A percentile compares a stretch with the other conserved stretches of the same genome.
Evolutionary conservation across 35 echinoderm and acorn worm genomes (phyloP).

Genomic region (Apostichopus californicus): DNA sequence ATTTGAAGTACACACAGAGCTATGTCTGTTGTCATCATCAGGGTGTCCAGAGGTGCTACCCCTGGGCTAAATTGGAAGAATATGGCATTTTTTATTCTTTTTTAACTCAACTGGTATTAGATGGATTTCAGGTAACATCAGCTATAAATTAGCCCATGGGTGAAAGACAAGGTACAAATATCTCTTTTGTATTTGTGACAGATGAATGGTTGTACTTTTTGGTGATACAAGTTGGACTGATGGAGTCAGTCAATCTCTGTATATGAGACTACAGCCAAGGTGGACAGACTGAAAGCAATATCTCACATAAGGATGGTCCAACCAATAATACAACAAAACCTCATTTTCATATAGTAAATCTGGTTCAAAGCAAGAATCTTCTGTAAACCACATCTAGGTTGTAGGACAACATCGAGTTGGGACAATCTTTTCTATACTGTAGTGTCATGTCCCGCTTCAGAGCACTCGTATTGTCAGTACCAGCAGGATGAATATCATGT

Average conservation of each 20-base stretch:
- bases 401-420: no score
- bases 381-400: no score
- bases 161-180: background rate
- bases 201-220: background rate
- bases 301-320: no score
- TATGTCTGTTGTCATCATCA: background rate
- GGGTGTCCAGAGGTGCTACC: background rate
- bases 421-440: no score
- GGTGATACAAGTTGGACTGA: background rate
- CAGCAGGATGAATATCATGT: no score
- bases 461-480: no score
- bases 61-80: constrained; percentile 15
- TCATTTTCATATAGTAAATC: no score
- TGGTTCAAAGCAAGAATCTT: no score
- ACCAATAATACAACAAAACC: no score
- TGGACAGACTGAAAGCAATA: no score
- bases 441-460: no score
- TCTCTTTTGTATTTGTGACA: constrained; percentile 12
- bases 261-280: no score
- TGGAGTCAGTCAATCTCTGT: background rate
- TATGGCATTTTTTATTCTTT: background rate
- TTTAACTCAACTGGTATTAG: background rate
- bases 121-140: background rate
- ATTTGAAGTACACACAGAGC: background rate
- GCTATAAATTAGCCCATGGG: constrained; percentile 5